A percentile compares a stretch with the other conserved stretches of the same genome.
Evolutionary conservation across 2,113 vertebrate species (phyloP).

Genomic region (Copsychus sechellarum): DNA sequence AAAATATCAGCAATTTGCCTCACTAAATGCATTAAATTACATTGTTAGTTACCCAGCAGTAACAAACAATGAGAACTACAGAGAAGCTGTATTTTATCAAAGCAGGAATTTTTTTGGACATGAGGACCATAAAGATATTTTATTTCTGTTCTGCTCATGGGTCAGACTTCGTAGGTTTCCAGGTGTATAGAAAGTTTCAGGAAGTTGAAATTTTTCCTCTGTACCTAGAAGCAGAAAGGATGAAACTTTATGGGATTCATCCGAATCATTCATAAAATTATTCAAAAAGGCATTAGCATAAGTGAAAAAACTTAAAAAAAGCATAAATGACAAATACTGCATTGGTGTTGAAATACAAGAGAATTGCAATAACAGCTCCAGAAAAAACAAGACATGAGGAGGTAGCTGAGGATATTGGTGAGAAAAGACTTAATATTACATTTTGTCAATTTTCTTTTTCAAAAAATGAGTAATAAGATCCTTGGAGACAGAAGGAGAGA

Average conservation of each 20-base stretch:
- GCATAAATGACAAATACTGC: background rate
- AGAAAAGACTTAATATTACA: background rate
- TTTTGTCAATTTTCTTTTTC: background rate
- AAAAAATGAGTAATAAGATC: background rate
- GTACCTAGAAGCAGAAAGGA: background rate
- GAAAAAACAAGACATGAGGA: background rate
- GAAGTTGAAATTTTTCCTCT: background rate
- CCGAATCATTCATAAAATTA: background rate
- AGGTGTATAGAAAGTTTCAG: background rate
- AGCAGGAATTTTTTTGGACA: background rate
- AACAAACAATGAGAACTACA: background rate
- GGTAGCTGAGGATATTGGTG: background rate
- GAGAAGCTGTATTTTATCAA: background rate
- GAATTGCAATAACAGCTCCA: background rate
- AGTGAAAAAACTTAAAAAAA: background rate
- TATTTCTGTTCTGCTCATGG: background rate
- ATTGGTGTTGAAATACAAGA: background rate
- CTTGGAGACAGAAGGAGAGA: background rate
- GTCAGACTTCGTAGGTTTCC: background rate
- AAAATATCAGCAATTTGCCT: background rate
- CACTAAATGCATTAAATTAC: background rate
- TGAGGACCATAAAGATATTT: background rate
- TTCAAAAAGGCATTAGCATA: background rate
- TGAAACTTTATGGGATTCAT: background rate
- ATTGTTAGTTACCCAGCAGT: background rate